phyloP scores from a whole-genome alignment of 1,140 invertebrate species.

The Neelides sp. region DNA sequence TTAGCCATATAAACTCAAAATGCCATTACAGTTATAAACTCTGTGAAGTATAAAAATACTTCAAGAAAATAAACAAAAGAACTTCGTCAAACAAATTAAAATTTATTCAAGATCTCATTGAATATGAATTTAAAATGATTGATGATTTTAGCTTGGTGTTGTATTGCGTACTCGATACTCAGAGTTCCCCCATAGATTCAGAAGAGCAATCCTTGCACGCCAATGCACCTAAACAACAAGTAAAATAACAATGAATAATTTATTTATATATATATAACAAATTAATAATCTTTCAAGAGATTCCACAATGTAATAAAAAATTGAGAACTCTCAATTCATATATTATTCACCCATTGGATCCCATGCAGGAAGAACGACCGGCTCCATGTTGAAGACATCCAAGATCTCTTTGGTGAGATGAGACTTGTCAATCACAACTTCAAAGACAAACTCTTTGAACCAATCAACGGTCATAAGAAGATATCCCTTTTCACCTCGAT shows the following conservation, averaged over 20 bases:
- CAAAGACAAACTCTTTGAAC: constrained; percentile 83
- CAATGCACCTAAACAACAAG: too few species aligned
- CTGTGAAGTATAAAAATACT: neutral
- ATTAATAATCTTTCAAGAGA: too few species aligned
- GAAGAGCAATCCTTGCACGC: constrained; percentile 9
- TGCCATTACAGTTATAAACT: neutral
- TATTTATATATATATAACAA: too few species aligned
- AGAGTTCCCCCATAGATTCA: neutral
- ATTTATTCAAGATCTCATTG: neutral
- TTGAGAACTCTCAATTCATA: too few species aligned
- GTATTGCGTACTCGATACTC: neutral
- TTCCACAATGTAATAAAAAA: too few species aligned
- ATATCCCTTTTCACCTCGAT: constrained; percentile 76
- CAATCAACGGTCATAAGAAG: constrained; percentile 66
- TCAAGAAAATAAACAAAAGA: neutral
- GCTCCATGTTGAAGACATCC: constrained; percentile 58
- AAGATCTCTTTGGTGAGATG: constrained; percentile 59
- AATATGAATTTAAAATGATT: neutral
- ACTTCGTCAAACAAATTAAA: neutral
- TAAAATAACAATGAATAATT: too few species aligned
- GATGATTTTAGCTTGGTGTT: neutral
- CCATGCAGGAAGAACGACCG: constrained; percentile 72
- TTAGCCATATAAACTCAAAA: neutral
- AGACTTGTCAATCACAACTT: constrained; percentile 76
- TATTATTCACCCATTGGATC: constrained; percentile 90